These are phyloP conservation scores for Dendrolimus kikuchii DNA, from an alignment of 1,140 invertebrate species.

Conservation along the genomic window DNA sequence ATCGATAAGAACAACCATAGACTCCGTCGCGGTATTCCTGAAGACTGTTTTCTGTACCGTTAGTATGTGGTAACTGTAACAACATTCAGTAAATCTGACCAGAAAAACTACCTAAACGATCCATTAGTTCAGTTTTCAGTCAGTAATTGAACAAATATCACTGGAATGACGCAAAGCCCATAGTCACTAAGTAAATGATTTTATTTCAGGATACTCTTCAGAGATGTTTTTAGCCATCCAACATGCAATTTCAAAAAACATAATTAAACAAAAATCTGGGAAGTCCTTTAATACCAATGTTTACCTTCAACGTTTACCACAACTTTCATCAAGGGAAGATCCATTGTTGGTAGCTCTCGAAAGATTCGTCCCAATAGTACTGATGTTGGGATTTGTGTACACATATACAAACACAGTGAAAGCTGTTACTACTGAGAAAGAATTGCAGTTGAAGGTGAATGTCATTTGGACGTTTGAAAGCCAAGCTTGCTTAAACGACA, in stretches of 20 bases:
- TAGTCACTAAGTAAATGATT: too few species aligned
- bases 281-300: slow-evolving; percentile 47
- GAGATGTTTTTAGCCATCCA: slow-evolving; percentile 83
- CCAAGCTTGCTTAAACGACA: neutral
- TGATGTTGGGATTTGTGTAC: slow-evolving; percentile 85
- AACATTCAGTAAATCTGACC: neutral
- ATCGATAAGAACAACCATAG: too few species aligned
- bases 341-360: slow-evolving; percentile 77
- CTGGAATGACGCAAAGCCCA: too few species aligned
- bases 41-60: too few species aligned
- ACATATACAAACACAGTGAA: slow-evolving; percentile 85
- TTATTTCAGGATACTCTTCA: slow-evolving; percentile 74
- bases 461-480: neutral
- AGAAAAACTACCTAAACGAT: too few species aligned
- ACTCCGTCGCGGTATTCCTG: too few species aligned
- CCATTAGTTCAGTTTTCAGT: too few species aligned
- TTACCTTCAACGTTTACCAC: slow-evolving; percentile 80
- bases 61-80: neutral
- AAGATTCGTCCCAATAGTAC: slow-evolving; percentile 81
- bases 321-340: slow-evolving; percentile 83
- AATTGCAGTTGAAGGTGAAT: slow-evolving; percentile 76
- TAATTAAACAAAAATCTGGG: slow-evolving; percentile 70
- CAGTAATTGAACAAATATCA: too few species aligned
- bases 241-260: slow-evolving; percentile 74
- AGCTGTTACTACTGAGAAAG: slow-evolving; percentile 76